Percentiles rank a stretch among this genome's conserved stretches.
Conservation (phyloP, 2,113 vertebrate species). For the Corynorhinus townsendii region DNA sequence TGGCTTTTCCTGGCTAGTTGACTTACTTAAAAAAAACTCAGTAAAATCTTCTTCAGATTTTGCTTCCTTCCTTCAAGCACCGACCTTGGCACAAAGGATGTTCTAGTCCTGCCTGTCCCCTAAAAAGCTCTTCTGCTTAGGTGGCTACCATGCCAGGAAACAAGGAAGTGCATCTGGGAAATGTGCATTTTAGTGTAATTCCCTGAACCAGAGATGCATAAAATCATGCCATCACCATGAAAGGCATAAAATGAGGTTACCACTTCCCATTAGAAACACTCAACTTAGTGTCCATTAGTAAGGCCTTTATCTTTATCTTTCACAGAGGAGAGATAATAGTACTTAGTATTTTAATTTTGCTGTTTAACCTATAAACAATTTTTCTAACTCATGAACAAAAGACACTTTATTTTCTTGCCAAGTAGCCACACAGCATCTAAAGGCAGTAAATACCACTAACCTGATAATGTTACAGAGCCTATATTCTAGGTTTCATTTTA, state of each 20-base stretch:
- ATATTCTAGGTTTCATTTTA: neutral
- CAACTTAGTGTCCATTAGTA: neutral
- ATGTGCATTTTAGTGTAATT: neutral
- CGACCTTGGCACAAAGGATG: neutral
- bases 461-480: neutral
- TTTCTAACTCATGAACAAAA: neutral
- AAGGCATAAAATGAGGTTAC: neutral
- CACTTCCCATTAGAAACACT: neutral
- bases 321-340: neutral
- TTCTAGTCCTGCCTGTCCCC: neutral
- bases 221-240: too few species aligned
- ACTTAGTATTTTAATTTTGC: neutral
- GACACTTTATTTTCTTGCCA: neutral
- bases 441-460: neutral
- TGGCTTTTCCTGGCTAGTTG: neutral
- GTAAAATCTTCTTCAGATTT: neutral
- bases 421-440: neutral
- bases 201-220: neutral
- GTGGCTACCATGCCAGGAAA: neutral
- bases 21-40: neutral
- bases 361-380: conserved; percentile 1
- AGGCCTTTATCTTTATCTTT: neutral
- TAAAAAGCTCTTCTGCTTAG: neutral
- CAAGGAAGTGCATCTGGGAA: neutral
- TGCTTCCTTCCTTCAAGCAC: neutral